Evolutionary conservation across 2,888 invertebrate genomes (phyloP).

Genomic region (Sarcophaga caerulescens): DNA sequence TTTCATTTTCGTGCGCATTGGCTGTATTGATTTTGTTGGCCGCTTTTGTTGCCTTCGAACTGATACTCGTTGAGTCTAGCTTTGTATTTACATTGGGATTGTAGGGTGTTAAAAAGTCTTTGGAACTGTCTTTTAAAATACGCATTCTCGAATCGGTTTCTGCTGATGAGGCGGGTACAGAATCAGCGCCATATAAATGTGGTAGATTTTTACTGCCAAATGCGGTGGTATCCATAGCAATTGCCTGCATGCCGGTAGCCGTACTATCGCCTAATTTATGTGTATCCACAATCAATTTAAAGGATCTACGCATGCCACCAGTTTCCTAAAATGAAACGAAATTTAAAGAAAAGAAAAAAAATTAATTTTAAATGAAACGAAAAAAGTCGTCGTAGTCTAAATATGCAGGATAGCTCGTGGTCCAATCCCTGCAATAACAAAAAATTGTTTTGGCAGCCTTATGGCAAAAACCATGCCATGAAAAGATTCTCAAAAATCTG

Average conservation of each 20-base stretch:
- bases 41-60: conserved; percentile 22
- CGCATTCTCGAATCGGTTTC: conserved; percentile 74
- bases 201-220: conserved; percentile 69
- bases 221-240: conserved; percentile 71
- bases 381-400: background rate
- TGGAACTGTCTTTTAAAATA: conserved; percentile 75
- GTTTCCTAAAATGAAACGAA: conserved; percentile 71
- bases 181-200: conserved; percentile 66
- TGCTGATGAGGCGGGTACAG: conserved; percentile 68
- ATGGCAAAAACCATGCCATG: too few relatives aligned
- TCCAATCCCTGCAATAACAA: too few relatives aligned
- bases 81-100: conserved; percentile 71
- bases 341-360: background rate
- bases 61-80: conserved; percentile 27
- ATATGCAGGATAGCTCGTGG: background rate
- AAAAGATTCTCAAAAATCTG: too few relatives aligned
- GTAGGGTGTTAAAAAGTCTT: conserved; percentile 74
- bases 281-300: conserved; percentile 75
- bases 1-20: conserved; percentile 43
- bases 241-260: conserved; percentile 72
- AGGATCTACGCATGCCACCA: conserved; percentile 76
- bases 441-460: too few relatives aligned
- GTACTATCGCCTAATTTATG: conserved; percentile 73
- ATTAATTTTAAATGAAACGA: background rate
- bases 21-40: background rate